phyloP scores from a whole-genome alignment of 2,113 vertebrate species.

The Hystrix brachyura region DNA sequence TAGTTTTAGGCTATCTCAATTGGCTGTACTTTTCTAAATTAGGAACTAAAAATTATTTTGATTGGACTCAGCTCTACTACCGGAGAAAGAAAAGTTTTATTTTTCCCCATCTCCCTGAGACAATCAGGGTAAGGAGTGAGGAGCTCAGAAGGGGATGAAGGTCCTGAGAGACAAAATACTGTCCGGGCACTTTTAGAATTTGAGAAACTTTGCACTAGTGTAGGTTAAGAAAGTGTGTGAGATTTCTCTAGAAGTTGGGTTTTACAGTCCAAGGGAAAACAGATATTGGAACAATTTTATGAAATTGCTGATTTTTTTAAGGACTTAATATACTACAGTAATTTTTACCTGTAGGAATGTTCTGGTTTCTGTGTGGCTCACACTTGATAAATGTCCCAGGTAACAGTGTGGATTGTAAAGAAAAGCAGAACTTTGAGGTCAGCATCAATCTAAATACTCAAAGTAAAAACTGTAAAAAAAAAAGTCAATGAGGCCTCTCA shows the following conservation, averaged over 20 bases:
- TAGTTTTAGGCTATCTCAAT: slow-evolving; percentile 29
- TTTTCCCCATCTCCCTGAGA: background rate
- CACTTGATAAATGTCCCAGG: background rate
- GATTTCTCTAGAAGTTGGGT: background rate
- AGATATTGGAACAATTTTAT: slow-evolving; percentile 21
- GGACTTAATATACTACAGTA: background rate
- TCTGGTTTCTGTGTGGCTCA: background rate
- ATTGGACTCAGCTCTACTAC: background rate
- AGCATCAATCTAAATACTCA: background rate
- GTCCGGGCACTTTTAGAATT: background rate
- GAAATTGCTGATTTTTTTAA: background rate
- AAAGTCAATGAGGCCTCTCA: background rate
- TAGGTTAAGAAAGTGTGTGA: slow-evolving; percentile 27
- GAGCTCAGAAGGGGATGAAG: background rate
- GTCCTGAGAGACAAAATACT: background rate
- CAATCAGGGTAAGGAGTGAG: no score
- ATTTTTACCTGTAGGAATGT: background rate
- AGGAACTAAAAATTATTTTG: slow-evolving; percentile 43
- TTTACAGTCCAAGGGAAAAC: background rate
- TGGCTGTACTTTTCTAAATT: slow-evolving; percentile 43
- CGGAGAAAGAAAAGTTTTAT: background rate
- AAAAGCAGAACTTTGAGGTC: background rate
- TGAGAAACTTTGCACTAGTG: background rate
- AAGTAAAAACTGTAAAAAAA: background rate
- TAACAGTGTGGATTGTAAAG: background rate